Evolutionary conservation across 2,113 vertebrate genomes (phyloP).

Genomic region (Hippolais icterina): DNA sequence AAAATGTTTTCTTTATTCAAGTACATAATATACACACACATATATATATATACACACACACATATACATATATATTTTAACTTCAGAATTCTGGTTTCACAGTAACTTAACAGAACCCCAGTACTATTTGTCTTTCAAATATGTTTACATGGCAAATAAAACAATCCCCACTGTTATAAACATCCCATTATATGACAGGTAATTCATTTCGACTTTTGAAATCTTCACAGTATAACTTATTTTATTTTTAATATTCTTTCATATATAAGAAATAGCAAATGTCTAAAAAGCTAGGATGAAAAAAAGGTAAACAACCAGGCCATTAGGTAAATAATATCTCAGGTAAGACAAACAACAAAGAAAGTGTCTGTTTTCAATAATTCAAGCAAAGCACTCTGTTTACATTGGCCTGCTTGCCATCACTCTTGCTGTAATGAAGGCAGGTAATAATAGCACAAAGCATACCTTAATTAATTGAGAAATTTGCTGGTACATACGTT

Average conservation of each 20-base stretch:
- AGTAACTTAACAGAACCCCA: neutral
- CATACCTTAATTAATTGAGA: neutral
- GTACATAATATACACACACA: no score
- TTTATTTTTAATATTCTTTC: neutral
- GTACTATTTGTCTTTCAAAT: neutral
- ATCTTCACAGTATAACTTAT: neutral
- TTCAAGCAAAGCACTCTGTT: neutral
- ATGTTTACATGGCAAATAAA: neutral
- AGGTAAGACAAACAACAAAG: neutral
- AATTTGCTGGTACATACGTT: neutral
- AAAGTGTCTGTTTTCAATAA: neutral
- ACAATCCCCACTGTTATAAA: neutral
- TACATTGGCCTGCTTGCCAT: neutral
- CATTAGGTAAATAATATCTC: neutral
- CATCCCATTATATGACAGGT: neutral
- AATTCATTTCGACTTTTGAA: neutral
- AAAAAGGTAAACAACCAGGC: neutral
- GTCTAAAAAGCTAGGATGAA: neutral
- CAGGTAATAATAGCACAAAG: neutral
- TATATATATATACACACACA: rapidly evolving
- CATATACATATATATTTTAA: neutral
- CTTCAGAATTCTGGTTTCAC: neutral
- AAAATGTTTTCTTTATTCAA: neutral
- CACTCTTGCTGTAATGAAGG: neutral
- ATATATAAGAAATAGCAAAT: neutral